Conservation (phyloP, 1,140 invertebrate species). For the Caenorhabditis elegans region WBcel235 BX284606.5:11585501-11586000, state of each 20-base stretch:
- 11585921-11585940: background rate
- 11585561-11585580: too few relatives aligned
- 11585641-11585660: background rate
- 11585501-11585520: too few relatives aligned
- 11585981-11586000: constrained; percentile 8
- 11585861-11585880: too few relatives aligned
- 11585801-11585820: background rate
- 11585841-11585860: too few relatives aligned
- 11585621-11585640: too few relatives aligned
- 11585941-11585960: background rate
- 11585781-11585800: background rate
- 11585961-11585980: background rate
- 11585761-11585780: constrained; percentile 14
- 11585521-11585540: too few relatives aligned
- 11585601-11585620: too few relatives aligned
- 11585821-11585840: background rate
- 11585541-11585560: too few relatives aligned
- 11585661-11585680: background rate
- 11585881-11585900: too few relatives aligned
- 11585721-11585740: background rate
- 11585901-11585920: too few relatives aligned
- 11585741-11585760: background rate
- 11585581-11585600: too few relatives aligned
- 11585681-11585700: constrained; percentile 8
- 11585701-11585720: constrained; percentile 5